Conservation (phyloP, 2,888 invertebrate species). For the Cerastoderma edule region DNA sequence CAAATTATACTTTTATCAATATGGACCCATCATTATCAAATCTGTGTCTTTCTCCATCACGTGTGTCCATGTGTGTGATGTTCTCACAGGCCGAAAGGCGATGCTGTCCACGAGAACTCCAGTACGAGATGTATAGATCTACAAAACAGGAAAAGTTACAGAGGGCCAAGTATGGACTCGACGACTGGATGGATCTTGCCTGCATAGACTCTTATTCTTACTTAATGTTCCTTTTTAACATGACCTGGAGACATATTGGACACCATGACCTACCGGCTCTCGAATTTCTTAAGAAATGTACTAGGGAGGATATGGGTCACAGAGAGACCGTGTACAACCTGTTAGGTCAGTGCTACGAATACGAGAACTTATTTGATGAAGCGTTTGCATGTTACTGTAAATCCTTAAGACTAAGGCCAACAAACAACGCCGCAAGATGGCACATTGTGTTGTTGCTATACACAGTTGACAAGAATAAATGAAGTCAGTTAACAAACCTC, state of each 20-base stretch:
- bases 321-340: slow-evolving; percentile 28
- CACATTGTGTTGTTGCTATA: background rate
- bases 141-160: background rate
- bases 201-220: slow-evolving; percentile 29
- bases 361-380: slow-evolving; percentile 1
- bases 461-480: too few relatives aligned
- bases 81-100: background rate
- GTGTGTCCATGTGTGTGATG: slow-evolving; percentile 5
- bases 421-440: slow-evolving; percentile 30
- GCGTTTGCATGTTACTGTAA: slow-evolving; percentile 22
- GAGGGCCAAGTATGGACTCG: background rate
- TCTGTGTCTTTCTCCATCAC: too few relatives aligned
- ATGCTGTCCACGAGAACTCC: too few relatives aligned
- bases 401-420: slow-evolving; percentile 11
- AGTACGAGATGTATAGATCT: slow-evolving; percentile 7
- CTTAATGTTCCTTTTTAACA: slow-evolving; percentile 24
- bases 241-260: slow-evolving; percentile 26
- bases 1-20: background rate
- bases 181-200: slow-evolving; percentile 21
- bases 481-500: too few relatives aligned
- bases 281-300: background rate
- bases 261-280: background rate
- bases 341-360: slow-evolving; percentile 28
- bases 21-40: background rate
- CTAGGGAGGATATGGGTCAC: slow-evolving; percentile 8